Conservation (phyloP, 2,797 vertebrate genomes). For the Valencia hispanica region DNA sequence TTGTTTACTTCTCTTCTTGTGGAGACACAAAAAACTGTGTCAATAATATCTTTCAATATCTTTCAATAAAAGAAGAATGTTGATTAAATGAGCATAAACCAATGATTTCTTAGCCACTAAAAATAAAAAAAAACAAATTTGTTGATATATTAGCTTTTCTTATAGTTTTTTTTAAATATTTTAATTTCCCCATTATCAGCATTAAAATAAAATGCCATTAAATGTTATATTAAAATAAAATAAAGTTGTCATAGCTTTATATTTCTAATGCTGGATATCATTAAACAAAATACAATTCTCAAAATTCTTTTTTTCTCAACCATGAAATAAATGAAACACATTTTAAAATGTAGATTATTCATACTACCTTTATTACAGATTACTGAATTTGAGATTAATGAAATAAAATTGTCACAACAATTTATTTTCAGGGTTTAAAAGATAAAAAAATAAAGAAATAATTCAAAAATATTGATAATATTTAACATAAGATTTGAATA, state of each 20-base stretch:
- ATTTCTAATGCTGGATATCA: no score
- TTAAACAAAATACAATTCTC: not conserved
- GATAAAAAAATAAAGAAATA: not conserved
- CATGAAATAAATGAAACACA: not conserved
- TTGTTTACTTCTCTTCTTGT: not conserved
- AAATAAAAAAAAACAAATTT: no score
- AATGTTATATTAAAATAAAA: no score
- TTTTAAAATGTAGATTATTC: not conserved
- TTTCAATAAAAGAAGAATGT: no score
- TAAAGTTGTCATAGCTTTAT: no score
- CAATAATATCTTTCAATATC: no score
- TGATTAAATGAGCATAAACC: not conserved
- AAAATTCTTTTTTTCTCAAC: not conserved
- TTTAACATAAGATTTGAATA: not conserved
- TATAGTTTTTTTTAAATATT: no score
- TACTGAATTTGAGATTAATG: not conserved
- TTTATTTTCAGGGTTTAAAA: not conserved
- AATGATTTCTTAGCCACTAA: not conserved
- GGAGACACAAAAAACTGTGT: not conserved
- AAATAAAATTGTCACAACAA: not conserved
- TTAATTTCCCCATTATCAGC: not conserved
- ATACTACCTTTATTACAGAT: no score
- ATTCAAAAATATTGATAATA: not conserved
- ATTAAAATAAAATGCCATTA: not conserved
- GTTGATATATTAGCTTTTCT: no score